Evolutionary conservation across 1,140 invertebrate species (phyloP), one percentile per base, ranked within the genome.

Genomic region (Matsumurasca onukii): DNA sequence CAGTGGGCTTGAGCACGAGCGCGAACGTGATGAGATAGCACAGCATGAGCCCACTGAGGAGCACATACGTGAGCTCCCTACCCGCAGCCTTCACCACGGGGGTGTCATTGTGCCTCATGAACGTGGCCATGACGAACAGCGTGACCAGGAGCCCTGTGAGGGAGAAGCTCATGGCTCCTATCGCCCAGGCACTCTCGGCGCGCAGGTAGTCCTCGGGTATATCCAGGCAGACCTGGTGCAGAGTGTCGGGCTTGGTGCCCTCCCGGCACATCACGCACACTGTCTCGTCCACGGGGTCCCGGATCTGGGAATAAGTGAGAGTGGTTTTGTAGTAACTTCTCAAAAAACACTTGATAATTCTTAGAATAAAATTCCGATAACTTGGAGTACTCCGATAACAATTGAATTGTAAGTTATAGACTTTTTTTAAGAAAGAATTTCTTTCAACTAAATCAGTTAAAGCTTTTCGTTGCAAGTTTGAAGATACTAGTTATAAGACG

Each of bases 31-130:
- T 88, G 49, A 88, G 85, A 80, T 95, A 97, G 80, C 94, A 96
- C 78, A 95, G 85, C 52, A 95, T 84, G 72, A 97, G 92, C 1
- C 94, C 95, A 17, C 84, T 86, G 20, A 97, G 82, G 49, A 97
- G 85, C 2, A 97, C 89, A 77, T 92, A 94, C 69, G 91, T 94
- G 45, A 97, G 82, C 80, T 97, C 95, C 64, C 94, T 82, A 2
- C 94, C 94, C 3, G 92, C 92, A 0, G 94, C 94, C 69, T 93
- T 86, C 29, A 97, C 94, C 29, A 97, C 90, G 0, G 94, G 93
- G 0, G 93, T 95, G 72, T 92, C 86, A 75, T 91, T 90, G 78
- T 93, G 86, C 59, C 84, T 86, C 25, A 88, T 74, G 80, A 91
- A 93, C 64, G 91, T 86, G 2, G 80, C 81, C 1, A 78, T 84